These are phyloP conservation scores for Coenonympha arcania DNA, from an alignment of 2,888 invertebrate species.

Conservation along the genomic window DNA sequence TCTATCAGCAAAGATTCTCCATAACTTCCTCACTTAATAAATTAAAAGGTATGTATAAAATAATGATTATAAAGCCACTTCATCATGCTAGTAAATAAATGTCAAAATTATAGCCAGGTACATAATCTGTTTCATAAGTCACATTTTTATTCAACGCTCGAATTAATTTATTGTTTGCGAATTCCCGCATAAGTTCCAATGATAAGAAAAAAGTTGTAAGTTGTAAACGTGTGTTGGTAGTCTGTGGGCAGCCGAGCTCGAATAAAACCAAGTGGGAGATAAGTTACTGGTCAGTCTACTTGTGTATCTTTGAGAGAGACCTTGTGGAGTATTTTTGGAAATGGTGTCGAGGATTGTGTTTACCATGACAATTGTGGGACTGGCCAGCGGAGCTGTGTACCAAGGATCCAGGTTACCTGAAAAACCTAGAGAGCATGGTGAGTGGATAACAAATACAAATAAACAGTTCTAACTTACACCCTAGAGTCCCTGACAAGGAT, in stretches of 20 bases:
- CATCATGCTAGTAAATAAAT: not conserved
- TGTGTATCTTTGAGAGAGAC: constrained; percentile 27
- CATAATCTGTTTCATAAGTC: not conserved
- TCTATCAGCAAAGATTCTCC: not conserved
- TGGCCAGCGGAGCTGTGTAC: constrained; percentile 47
- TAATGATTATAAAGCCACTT: not conserved
- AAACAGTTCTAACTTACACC: too few relatives aligned
- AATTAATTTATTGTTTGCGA: constrained; percentile 3
- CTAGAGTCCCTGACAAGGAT: too few relatives aligned
- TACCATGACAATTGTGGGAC: constrained; percentile 41
- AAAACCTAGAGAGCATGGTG: constrained; percentile 52
- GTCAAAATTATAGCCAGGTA: not conserved
- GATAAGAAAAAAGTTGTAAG: not conserved
- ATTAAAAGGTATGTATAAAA: not conserved
- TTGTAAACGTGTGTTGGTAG: constrained; percentile 31
- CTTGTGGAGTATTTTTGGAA: constrained; percentile 28
- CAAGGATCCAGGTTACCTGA: constrained; percentile 35
- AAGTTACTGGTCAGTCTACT: constrained; percentile 42
- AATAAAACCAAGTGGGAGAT: constrained; percentile 53
- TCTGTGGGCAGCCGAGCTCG: constrained; percentile 36
- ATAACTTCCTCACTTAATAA: not conserved
- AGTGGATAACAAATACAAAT: constrained; percentile 28
- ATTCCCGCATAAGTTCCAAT: not conserved
- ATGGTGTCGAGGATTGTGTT: constrained; percentile 52
- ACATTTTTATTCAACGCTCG: not conserved